Evolutionary conservation across 2,113 vertebrate species (phyloP).

Genomic region (Centropristis striata): DNA sequence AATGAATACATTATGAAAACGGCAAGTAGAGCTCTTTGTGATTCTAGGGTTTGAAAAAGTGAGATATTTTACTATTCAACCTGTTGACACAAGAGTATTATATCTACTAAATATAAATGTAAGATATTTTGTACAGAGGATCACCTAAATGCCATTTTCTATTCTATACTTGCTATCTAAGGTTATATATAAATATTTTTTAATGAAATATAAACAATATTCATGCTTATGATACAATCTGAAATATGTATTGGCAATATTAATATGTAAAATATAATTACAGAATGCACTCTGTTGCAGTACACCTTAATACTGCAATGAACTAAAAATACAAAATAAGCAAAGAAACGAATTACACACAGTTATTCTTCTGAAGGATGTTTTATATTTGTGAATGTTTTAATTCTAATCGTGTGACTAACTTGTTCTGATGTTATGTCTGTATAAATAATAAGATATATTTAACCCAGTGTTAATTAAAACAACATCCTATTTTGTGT

Average conservation of each 20-base stretch:
- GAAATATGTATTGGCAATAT: not conserved
- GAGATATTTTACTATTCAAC: not conserved
- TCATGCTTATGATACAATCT: not conserved
- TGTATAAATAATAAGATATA: too few species aligned
- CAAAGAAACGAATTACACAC: not conserved
- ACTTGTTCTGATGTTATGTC: not conserved
- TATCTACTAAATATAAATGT: not conserved
- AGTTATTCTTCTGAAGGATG: not conserved
- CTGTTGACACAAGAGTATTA: not conserved
- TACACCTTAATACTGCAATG: not conserved
- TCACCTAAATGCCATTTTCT: not conserved
- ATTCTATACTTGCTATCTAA: not conserved
- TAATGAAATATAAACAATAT: not conserved
- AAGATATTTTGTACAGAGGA: not conserved
- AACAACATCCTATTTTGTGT: too few species aligned
- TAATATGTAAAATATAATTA: too few species aligned
- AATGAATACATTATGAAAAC: conserved; percentile 42
- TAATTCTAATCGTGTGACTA: not conserved
- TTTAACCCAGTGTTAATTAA: too few species aligned
- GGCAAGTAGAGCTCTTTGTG: not conserved
- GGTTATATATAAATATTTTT: not conserved
- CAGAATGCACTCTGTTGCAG: not conserved
- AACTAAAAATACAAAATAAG: not conserved
- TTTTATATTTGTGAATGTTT: not conserved
- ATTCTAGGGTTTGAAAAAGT: not conserved